Percentiles rank a stretch among this genome's conserved stretches.
Evolutionary conservation across 2,888 invertebrate genomes (phyloP).

Genomic region (Nomada ruficornis): DNA sequence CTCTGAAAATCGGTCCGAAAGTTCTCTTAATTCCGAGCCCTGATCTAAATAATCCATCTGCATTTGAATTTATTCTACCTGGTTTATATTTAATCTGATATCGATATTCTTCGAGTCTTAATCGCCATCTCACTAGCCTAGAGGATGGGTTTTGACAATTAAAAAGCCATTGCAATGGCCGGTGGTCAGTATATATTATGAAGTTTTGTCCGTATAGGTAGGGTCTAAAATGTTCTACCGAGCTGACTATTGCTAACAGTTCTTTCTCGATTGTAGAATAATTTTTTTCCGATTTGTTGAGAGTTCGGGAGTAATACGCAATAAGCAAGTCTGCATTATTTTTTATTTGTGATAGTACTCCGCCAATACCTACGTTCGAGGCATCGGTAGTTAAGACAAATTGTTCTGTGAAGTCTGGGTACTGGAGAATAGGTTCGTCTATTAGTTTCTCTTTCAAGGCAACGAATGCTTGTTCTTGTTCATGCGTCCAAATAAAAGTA

Average conservation of each 20-base stretch:
- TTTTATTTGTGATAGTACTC: not conserved
- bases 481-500: no score
- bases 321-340: conserved; percentile 8
- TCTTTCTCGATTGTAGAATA: conserved; percentile 17
- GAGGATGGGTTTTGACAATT: conserved; percentile 18
- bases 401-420: conserved; percentile 15
- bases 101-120: conserved; percentile 15
- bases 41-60: conserved; percentile 21
- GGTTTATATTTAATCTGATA: conserved; percentile 33
- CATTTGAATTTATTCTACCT: conserved; percentile 13
- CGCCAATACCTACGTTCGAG: conserved; percentile 15
- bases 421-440: no score
- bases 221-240: conserved; percentile 22
- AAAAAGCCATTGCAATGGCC: conserved; percentile 24
- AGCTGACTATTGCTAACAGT: conserved; percentile 3
- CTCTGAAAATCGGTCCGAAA: no score
- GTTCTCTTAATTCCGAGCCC: no score
- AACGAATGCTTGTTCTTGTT: no score
- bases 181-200: conserved; percentile 6
- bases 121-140: conserved; percentile 32
- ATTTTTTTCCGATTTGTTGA: conserved; percentile 9
- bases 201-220: conserved; percentile 24
- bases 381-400: conserved; percentile 28
- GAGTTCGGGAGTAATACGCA: not conserved
- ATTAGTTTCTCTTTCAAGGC: no score